Base-by-base conservation (phyloP, 2,797 vertebrate species). In the Pitangus sulphuratus region DNA sequence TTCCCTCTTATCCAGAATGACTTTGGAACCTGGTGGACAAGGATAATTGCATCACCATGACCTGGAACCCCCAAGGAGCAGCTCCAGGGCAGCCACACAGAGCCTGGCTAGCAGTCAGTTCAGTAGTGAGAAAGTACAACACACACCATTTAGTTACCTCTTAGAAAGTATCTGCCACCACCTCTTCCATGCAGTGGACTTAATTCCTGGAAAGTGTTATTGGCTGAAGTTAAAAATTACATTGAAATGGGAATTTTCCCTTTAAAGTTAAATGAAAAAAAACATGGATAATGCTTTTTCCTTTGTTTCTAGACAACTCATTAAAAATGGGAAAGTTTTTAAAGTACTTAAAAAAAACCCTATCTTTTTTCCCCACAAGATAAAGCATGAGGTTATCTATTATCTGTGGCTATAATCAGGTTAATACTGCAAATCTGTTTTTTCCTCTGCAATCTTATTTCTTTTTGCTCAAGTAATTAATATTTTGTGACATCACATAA, bases 401-500 rank as follows among this genome's bases (percentile, higher is more conserved):
- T 91, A 96, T 72, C 72, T 79, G 37, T 58, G 83, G 82, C 57
- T 89, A 78, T 76, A 84, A 92, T 94, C 82, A 78, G 69, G 87
- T 88, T 97, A 94, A 95, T 95, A 93, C 90, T 97, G 92, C 85
- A 91, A 96, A 91, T 92, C 68, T 97, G 82, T 21, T 77, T 47
- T 93, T 97, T 82, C 54, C 69, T 58, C 88, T 95, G 76, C 86
- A 97, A 97, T 97, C 89, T 80, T 92, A 94, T 96, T 97, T 97
- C 85, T 98, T 97, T 96, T 91, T 75, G 68, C 89, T 70, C 56
- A 95, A 96, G 91, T 96, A 96, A 98, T 93, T 97, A 96, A 92
- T 97, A 97, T 97, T 96, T 97, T 77, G 94, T 97, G 92, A 95
- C 91, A 97, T 93, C 78, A 95, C 93, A 94, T 97, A 96, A 90